Percentiles rank a stretch among this genome's conserved stretches.
Conservation (phyloP, 2,888 invertebrate species). For the Xestia rhomboidea region DNA sequence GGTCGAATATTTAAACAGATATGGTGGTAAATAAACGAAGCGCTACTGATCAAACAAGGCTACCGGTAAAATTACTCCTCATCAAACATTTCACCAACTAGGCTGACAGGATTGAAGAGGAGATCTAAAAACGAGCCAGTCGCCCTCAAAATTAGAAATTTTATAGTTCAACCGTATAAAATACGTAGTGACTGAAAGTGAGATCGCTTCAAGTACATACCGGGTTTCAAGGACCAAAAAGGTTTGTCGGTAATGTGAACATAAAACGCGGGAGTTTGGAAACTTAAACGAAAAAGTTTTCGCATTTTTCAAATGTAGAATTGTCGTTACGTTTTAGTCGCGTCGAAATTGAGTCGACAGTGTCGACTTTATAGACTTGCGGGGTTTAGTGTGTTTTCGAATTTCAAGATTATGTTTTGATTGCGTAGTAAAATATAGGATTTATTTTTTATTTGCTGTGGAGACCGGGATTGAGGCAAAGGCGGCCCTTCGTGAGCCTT, state of each 20-base stretch:
- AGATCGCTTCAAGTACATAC: slow-evolving; percentile 68
- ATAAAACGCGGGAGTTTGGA: slow-evolving; percentile 78
- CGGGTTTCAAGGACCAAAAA: slow-evolving; percentile 75
- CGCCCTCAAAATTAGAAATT: slow-evolving; percentile 76
- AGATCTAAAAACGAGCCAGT: slow-evolving; percentile 63
- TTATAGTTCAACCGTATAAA: slow-evolving; percentile 73
- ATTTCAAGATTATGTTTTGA: slow-evolving; percentile 70
- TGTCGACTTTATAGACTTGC: slow-evolving; percentile 65
- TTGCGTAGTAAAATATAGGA: slow-evolving; percentile 68
- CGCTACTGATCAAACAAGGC: not conserved
- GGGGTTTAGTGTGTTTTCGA: slow-evolving; percentile 67
- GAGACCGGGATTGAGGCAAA: slow-evolving; percentile 56
- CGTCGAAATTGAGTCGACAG: slow-evolving; percentile 65
- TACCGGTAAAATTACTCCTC: not conserved
- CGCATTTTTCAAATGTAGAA: slow-evolving; percentile 81
- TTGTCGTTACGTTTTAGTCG: slow-evolving; percentile 74
- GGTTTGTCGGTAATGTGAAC: slow-evolving; percentile 81
- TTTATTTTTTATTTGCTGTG: slow-evolving; percentile 68
- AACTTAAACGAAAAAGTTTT: slow-evolving; percentile 83
- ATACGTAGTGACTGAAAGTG: slow-evolving; percentile 63
- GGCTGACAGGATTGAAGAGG: slow-evolving; percentile 24
- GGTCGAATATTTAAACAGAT: not conserved
- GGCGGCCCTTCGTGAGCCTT: slow-evolving; percentile 38
- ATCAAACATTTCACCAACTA: slow-evolving; percentile 33
- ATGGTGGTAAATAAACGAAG: not conserved